phyloP scores from a whole-genome alignment of 1,140 invertebrate genomes.

The Cotesia glomerata region DNA sequence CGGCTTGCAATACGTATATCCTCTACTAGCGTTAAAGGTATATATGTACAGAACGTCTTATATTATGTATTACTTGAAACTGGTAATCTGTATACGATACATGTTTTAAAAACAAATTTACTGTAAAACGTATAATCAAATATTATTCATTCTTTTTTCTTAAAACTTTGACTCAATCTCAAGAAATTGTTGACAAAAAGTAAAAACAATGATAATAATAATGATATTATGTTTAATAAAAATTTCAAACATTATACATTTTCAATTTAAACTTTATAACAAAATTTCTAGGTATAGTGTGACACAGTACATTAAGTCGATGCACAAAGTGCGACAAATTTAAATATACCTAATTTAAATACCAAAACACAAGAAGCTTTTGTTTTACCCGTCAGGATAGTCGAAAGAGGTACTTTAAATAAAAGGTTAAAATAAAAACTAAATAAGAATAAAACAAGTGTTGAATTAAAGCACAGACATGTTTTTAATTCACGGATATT shows the following conservation, averaged over 20 bases:
- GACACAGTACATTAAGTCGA: background rate
- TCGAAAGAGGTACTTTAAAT: background rate
- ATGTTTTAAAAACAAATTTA: too few species aligned
- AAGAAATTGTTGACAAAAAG: too few species aligned
- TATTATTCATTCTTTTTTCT: too few species aligned
- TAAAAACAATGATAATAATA: too few species aligned
- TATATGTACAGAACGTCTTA: too few species aligned
- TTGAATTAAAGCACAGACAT: background rate
- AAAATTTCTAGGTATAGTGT: background rate
- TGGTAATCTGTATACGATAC: too few species aligned
- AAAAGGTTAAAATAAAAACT: background rate
- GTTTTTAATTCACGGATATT: background rate
- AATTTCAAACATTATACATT: background rate
- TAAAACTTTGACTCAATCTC: too few species aligned
- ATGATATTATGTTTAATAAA: background rate
- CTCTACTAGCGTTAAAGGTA: too few species aligned
- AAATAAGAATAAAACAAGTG: background rate
- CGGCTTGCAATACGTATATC: too few species aligned
- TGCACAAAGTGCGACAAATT: background rate
- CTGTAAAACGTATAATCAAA: too few species aligned
- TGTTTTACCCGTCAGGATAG: background rate
- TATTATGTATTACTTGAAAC: too few species aligned
- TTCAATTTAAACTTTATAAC: background rate
- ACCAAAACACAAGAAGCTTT: background rate
- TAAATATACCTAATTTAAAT: constrained; percentile 1